Evolutionary conservation across 2,888 invertebrate genomes (phyloP), one percentile per base, ranked within the genome.

Genomic region (Stenichneumon culpator): DNA sequence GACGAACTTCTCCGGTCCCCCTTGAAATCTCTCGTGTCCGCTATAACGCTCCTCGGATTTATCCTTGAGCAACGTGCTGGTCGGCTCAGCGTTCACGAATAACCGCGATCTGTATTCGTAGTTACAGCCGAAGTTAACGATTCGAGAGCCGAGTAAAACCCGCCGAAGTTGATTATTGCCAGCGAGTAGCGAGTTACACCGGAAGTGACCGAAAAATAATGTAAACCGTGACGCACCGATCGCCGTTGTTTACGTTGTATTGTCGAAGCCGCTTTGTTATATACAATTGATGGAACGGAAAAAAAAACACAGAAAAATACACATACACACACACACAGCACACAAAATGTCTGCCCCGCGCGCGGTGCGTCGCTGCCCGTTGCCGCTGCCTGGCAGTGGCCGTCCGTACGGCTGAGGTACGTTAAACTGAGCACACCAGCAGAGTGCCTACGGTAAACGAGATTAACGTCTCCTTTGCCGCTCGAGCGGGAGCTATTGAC

Each of bases 381-480:
- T 79, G 63, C 79, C 50, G 70, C 65, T 85, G 83, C 82, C 81
- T 74, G 82, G 72, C 82, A 79, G 79, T 81, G 88, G 89, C 91
- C 91, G 91, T 89, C 89, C 92, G 91, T 91, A 87, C 89, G 88
- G 89, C 92, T 88, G 91, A 91, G 91, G 92, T 92, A 91, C 93
- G 91, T 92, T 90, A 91, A 92, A 92, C 93, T 92, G 92, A 92
- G 90, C 89, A 88, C 89, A 47, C 60, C 70, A 83, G 50, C 86
- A 90, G 90, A 90, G 90, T 91, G 90, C 89, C 90, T 91, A 93
- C 93, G 92, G 93, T 92, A 92, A 92, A 93, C 90, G 92, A 93
- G 93, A 93, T 93, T 93, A 91, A 90, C 91, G 91, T 91, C 89
- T 84, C 78, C 57, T 78, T 74, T 63, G 60, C 87, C 88, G 85